phyloP scores from a whole-genome alignment of 2,113 vertebrate genomes.

The Plectropomus leopardus region DNA sequence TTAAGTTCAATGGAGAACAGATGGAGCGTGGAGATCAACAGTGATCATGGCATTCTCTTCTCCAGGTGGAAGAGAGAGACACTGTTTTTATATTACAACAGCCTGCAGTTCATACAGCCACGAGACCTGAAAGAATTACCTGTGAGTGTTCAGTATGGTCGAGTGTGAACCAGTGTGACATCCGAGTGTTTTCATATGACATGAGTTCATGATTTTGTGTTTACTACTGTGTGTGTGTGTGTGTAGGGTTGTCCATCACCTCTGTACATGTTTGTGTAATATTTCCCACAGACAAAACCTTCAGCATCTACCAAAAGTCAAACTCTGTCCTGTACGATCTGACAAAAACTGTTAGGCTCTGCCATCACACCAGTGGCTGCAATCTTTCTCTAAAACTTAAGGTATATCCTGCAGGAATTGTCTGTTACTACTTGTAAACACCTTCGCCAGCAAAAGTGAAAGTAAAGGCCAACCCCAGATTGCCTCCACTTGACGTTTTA shows the following conservation, averaged over 20 bases:
- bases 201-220: conserved; percentile 31
- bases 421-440: too few species aligned
- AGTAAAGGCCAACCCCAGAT: too few species aligned
- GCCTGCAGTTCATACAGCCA: conserved; percentile 45
- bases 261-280: conserved; percentile 12
- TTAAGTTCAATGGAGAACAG: not conserved
- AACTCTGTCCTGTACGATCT: not conserved
- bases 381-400: too few species aligned
- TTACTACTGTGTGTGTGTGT: conserved; percentile 1
- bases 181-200: conserved; percentile 20
- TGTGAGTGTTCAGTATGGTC: conserved; percentile 7
- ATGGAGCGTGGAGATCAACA: conserved; percentile 14
- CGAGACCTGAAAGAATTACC: conserved; percentile 34
- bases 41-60: conserved; percentile 58
- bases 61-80: conserved; percentile 43
- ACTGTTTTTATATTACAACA: conserved; percentile 39
- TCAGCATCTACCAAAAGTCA: not conserved
- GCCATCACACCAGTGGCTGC: too few species aligned
- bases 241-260: conserved; percentile 51
- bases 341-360: not conserved
- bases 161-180: conserved; percentile 13
- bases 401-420: too few species aligned
- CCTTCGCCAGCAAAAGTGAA: too few species aligned
- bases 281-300: not conserved
- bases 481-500: not conserved